These are phyloP conservation scores for Tetramorium bicarinatum DNA, from an alignment of 2,888 invertebrate species.

Conservation along the genomic window DNA sequence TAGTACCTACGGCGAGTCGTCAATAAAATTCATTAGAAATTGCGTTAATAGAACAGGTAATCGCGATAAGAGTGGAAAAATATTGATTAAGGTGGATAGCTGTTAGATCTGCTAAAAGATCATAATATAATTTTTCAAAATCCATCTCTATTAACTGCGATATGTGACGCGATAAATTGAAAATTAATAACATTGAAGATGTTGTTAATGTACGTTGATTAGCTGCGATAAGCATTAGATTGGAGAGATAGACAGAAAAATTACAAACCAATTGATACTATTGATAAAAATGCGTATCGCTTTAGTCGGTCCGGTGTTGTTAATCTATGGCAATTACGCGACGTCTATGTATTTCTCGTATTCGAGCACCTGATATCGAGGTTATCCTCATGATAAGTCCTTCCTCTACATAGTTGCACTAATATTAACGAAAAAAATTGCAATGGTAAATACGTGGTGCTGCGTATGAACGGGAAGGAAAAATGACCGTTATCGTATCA, in stretches of 20 bases:
- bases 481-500: constrained; percentile 73
- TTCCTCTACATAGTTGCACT: constrained; percentile 69
- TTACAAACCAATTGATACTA: constrained; percentile 62
- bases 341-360: constrained; percentile 40
- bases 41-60: constrained; percentile 31
- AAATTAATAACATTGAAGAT: constrained; percentile 54
- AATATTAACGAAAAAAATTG: constrained; percentile 61
- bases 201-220: constrained; percentile 52
- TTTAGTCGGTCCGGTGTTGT: constrained; percentile 40
- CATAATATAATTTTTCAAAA: constrained; percentile 33
- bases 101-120: constrained; percentile 30
- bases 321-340: constrained; percentile 66
- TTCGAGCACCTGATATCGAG: constrained; percentile 40
- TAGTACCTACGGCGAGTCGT: not conserved
- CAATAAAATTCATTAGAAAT: constrained; percentile 41
- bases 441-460: constrained; percentile 59
- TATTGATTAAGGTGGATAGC: constrained; percentile 15
- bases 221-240: constrained; percentile 54
- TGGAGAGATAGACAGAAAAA: constrained; percentile 30
- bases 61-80: constrained; percentile 11
- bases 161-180: constrained; percentile 46
- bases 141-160: constrained; percentile 29
- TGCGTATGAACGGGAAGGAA: constrained; percentile 38
- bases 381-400: constrained; percentile 30
- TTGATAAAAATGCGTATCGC: constrained; percentile 62